A percentile compares a stretch with the other conserved stretches of the same genome.
These are phyloP conservation scores for Neelides folsomi DNA, from an alignment of 2,888 invertebrate genomes.

Conservation along the genomic window DNA sequence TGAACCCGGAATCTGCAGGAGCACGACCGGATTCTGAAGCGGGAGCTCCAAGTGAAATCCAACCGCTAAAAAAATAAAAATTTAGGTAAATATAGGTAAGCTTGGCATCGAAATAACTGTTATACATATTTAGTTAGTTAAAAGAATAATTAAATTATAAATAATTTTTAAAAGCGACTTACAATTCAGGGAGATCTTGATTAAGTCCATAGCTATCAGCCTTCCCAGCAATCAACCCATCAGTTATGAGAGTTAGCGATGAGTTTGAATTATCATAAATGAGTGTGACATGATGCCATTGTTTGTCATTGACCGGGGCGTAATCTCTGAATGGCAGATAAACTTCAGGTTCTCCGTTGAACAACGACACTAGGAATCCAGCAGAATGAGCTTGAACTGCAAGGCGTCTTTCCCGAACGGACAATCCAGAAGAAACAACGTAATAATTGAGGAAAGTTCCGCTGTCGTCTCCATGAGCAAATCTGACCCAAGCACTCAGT, in stretches of 20 bases:
- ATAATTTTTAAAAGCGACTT: conserved; percentile 37
- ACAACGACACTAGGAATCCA: conserved; percentile 80
- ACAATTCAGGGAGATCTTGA: conserved; percentile 67
- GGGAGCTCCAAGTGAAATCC: conserved; percentile 84
- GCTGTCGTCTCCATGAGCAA: conserved; percentile 75
- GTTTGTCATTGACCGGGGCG: conserved; percentile 86
- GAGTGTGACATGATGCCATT: conserved; percentile 90
- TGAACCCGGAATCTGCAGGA: conserved; percentile 82
- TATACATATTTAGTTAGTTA: not conserved
- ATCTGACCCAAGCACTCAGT: conserved; percentile 92
- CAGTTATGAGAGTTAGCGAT: conserved; percentile 78
- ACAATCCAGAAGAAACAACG: conserved; percentile 52
- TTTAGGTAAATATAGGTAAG: not conserved
- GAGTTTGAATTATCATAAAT: conserved; percentile 87
- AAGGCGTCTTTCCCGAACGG: conserved; percentile 47
- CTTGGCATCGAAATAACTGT: not conserved
- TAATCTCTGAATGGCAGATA: conserved; percentile 82
- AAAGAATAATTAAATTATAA: not conserved
- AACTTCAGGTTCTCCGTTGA: conserved; percentile 74
- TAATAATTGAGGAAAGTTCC: conserved; percentile 90
- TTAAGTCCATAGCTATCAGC: conserved; percentile 77
- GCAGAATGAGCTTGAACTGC: conserved; percentile 82
- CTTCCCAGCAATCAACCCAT: conserved; percentile 86
- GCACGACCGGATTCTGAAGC: conserved; percentile 56
- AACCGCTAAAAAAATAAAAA: conserved; percentile 50